These are phyloP conservation scores for Mastigias papua DNA, from an alignment of 30 jellyfish, hydroid and myxozoan genomes.

Conservation along the genomic window DNA sequence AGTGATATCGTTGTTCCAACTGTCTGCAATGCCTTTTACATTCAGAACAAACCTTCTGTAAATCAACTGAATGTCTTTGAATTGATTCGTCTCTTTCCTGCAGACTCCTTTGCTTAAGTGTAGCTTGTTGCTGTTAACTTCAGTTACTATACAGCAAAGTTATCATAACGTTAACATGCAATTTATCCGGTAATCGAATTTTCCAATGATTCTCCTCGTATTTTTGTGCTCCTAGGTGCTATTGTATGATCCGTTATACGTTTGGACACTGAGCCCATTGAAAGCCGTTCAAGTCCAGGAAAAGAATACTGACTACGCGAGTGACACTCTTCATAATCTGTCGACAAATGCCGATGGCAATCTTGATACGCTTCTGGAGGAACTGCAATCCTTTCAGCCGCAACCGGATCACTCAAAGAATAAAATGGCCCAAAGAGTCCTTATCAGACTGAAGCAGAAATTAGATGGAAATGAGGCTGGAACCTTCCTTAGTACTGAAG, in stretches of 20 bases:
- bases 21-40: no score
- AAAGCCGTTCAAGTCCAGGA: constrained; percentile 83
- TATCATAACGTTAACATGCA: no score
- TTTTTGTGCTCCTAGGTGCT: no score
- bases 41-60: no score
- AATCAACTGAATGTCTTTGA: no score
- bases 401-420: constrained; percentile 65
- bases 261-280: constrained; percentile 89
- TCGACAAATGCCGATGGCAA: constrained; percentile 39
- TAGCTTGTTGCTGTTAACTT: no score
- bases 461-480: constrained; percentile 92
- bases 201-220: no score
- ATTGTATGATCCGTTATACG: constrained; percentile 93
- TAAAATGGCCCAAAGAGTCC: constrained; percentile 96
- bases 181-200: no score
- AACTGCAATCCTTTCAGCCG: constrained; percentile 59
- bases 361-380: constrained; percentile 48
- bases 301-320: constrained; percentile 50
- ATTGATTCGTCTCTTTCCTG: no score
- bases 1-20: no score
- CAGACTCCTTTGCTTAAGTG: no score
- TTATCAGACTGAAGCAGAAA: constrained; percentile 83
- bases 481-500: constrained; percentile 82
- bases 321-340: constrained; percentile 40
- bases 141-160: no score